Conservation (phyloP, 1,140 invertebrate genomes). For the Drosophila micromelanica region DNA sequence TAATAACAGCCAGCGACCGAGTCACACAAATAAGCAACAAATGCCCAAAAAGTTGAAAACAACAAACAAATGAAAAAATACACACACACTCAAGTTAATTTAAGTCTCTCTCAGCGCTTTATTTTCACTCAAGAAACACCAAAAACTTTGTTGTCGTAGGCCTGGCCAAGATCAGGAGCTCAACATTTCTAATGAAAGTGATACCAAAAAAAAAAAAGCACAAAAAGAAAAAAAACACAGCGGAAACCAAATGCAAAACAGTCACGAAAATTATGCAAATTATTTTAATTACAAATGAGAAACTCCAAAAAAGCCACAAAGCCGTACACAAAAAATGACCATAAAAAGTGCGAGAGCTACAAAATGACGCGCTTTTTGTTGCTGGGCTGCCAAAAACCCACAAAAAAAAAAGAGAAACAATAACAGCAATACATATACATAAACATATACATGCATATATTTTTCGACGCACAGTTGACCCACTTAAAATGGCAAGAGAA, state of each 20-base stretch:
- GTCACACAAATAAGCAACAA: constrained; percentile 13
- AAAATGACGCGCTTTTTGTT: constrained; percentile 16
- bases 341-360: constrained; percentile 67
- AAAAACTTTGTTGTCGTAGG: constrained; percentile 79
- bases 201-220: constrained; percentile 35
- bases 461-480: constrained; percentile 49
- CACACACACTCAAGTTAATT: background rate
- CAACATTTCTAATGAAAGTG: constrained; percentile 81
- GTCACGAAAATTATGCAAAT: constrained; percentile 81
- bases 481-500: constrained; percentile 79
- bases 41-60: constrained; percentile 44
- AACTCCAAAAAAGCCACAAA: constrained; percentile 45
- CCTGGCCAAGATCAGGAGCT: constrained; percentile 19
- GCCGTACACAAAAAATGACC: constrained; percentile 18
- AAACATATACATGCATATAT: no score
- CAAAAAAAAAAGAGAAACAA: constrained; percentile 23
- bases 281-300: constrained; percentile 83
- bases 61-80: background rate
- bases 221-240: constrained; percentile 6
- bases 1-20: constrained; percentile 37
- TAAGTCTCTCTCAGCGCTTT: background rate
- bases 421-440: constrained; percentile 6
- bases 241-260: constrained; percentile 46
- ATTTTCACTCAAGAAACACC: constrained; percentile 57
- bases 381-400: constrained; percentile 26